Conservation (phyloP, 2,113 vertebrate species). For the Mormoops blainvillei region DNA sequence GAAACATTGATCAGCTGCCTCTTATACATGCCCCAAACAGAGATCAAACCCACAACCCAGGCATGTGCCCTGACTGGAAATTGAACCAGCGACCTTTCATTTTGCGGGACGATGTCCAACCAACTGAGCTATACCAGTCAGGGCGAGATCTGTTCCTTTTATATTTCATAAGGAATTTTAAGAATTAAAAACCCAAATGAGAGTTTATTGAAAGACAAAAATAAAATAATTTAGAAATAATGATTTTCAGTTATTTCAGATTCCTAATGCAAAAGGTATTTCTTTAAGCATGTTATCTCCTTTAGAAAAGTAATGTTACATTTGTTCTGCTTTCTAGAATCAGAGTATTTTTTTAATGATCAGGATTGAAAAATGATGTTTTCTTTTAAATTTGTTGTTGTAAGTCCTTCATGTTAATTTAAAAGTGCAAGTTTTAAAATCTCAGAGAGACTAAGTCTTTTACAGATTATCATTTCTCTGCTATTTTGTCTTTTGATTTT, state of each 20-base stretch:
- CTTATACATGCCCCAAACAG: no score
- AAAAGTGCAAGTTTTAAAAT: conserved; percentile 34
- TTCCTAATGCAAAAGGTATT: not conserved
- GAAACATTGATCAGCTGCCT: no score
- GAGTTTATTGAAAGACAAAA: not conserved
- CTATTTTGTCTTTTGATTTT: conserved; percentile 32
- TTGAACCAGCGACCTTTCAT: no score
- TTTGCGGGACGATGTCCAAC: no score
- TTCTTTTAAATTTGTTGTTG: not conserved
- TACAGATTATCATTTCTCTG: conserved; percentile 12
- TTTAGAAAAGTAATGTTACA: conserved; percentile 11
- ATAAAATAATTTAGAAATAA: not conserved
- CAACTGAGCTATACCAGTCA: no score
- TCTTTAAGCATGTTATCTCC: not conserved
- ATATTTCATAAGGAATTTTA: conserved; percentile 14
- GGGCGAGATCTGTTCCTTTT: not conserved
- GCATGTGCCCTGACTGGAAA: no score
- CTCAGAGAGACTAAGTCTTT: conserved; percentile 2
- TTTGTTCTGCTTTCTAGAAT: not conserved
- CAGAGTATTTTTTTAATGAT: not conserved
- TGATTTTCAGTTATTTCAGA: not conserved
- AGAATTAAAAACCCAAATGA: conserved; percentile 26
- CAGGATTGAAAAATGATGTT: not conserved
- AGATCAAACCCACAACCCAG: no score
- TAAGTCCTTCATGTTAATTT: not conserved